Evolutionary conservation across 2,797 vertebrate species (phyloP), one percentile per base, ranked within the genome.

Genomic region (Prunella strophiata): DNA sequence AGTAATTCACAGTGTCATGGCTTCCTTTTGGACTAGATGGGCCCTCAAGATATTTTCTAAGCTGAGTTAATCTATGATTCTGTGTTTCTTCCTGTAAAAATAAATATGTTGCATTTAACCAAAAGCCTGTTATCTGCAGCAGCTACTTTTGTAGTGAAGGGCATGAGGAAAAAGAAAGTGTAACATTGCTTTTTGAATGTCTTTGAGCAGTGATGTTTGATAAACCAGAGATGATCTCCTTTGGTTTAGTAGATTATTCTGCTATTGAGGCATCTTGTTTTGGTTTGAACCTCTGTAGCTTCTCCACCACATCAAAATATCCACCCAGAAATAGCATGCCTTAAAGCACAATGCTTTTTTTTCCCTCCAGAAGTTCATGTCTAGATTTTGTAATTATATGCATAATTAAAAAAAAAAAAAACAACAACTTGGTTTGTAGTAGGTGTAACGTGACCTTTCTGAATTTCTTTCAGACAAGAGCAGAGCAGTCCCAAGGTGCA

Each of bases 401-500:
- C 23, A 25, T 13, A 23, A 4, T 4, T 27, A 42, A 19, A 1
- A 7, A 10, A 19, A 58, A 51, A 25, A 55, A 38, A 34, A 34
- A 34, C 34, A 34, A 34, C 34, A 34, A 34, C 34, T 34, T 34
- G 34, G 19, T 91, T 77, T 82, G 45, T 13, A 67, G 62, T 43
- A 79, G 58, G 47, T 68, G 82, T 85, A 95, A 97, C 1, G 5
- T 58, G 72, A 79, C 91, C 63, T 85, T 51, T 38, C 93, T 91
- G 71, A 27, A 71, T 94, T 87, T 94, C 91, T 97, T 98, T 5
- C 97, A 99, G 99, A 91, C 89, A 47, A 82, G 77, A 82, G 97
- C 98, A 21, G 98, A 98, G 89, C 98, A 98, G 92, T 96, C 98
- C 42, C 98, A 99, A 81, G 97, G 98, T 52, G 98, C 98, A 29